Evolutionary conservation across 2,113 vertebrate species (phyloP).

Genomic region (Pelvicachromis taeniatus): DNA sequence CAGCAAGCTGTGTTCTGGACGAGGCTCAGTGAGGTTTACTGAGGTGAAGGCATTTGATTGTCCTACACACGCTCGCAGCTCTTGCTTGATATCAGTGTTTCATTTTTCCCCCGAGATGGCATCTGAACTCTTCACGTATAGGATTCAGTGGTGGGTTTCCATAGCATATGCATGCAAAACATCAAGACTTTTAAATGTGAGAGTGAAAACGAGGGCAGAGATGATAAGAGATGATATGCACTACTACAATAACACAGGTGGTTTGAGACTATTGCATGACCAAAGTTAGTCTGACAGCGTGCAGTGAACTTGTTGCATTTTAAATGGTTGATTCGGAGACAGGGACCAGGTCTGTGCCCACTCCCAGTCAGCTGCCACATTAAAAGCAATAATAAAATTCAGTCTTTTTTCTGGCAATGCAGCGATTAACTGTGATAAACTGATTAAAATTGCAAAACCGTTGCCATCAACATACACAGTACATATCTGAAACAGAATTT

Average conservation of each 20-base stretch:
- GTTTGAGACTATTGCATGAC: background rate
- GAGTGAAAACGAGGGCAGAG: background rate
- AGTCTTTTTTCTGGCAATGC: background rate
- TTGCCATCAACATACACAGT: background rate
- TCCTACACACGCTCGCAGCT: background rate
- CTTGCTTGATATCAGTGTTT: background rate
- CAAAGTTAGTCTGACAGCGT: background rate
- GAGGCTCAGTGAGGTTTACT: background rate
- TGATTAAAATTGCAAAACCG: background rate
- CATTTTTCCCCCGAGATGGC: background rate
- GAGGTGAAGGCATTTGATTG: background rate
- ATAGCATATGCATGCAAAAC: background rate
- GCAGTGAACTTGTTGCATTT: background rate
- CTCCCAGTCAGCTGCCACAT: too few relatives aligned
- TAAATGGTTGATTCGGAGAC: background rate
- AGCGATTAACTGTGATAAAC: background rate
- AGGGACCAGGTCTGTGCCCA: too few relatives aligned
- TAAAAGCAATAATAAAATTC: too few relatives aligned
- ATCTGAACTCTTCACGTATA: background rate
- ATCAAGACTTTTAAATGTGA: background rate
- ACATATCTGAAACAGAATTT: background rate
- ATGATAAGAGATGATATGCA: background rate
- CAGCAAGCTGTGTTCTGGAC: background rate
- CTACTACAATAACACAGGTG: background rate
- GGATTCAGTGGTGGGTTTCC: background rate